Percentiles rank a stretch among this genome's conserved stretches.
phyloP scores from a whole-genome alignment of 2,888 invertebrate species.

The Acleris literana region DNA sequence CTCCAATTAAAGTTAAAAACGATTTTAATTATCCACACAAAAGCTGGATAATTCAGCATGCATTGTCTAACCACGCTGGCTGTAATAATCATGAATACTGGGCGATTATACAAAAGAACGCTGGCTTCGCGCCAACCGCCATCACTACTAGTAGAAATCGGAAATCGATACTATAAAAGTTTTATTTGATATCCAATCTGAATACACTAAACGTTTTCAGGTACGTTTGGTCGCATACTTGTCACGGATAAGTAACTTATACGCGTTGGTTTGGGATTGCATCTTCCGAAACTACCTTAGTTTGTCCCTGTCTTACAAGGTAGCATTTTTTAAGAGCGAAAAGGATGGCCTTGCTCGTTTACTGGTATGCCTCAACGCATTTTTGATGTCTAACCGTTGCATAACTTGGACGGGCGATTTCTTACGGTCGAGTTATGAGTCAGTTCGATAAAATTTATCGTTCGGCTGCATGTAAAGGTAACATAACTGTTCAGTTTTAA shows the following conservation, averaged over 20 bases:
- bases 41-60: conserved; percentile 25
- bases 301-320: neutral
- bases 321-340: neutral
- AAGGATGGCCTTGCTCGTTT: neutral
- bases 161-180: conserved; percentile 66
- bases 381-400: neutral
- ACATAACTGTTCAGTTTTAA: too few species aligned
- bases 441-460: neutral
- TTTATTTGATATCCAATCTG: conserved; percentile 68
- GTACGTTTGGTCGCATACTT: conserved; percentile 29
- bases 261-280: conserved; percentile 2
- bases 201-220: conserved; percentile 51
- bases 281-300: neutral
- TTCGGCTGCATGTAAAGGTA: neutral
- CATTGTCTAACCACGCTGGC: conserved; percentile 41
- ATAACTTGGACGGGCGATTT: conserved; percentile 1
- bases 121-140: conserved; percentile 59
- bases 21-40: conserved; percentile 19
- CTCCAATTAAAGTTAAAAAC: conserved; percentile 24
- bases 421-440: neutral
- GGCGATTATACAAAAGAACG: conserved; percentile 57
- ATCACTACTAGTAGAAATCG: conserved; percentile 49
- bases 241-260: conserved; percentile 12
- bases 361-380: neutral
- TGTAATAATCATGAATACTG: conserved; percentile 57